These are phyloP conservation scores for Potamilus streckersoni DNA, from an alignment of 1,140 invertebrate genomes.

Conservation along the genomic window DNA sequence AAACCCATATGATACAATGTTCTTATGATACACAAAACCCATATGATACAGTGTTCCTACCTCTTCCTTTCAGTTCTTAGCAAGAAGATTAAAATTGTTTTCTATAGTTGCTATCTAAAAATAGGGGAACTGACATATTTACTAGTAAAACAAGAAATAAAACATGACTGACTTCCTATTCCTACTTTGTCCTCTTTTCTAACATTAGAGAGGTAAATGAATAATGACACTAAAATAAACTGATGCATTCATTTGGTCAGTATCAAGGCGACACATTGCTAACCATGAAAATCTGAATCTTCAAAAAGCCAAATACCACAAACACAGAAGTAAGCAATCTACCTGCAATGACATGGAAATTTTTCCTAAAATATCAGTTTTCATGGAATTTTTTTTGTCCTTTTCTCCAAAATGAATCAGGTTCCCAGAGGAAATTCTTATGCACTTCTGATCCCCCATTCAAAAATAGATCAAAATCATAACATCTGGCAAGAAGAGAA, in stretches of 20 bases:
- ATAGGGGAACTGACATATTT: too few species aligned
- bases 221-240: conserved; percentile 68
- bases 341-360: conserved; percentile 45
- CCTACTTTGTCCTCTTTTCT: conserved; percentile 58
- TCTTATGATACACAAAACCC: too few species aligned
- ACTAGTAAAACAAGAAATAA: too few species aligned
- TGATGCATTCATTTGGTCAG: conserved; percentile 70
- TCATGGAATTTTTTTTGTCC: conserved; percentile 51
- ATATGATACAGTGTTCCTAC: too few species aligned
- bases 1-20: too few species aligned
- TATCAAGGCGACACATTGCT: conserved; percentile 71
- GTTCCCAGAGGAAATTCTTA: conserved; percentile 68
- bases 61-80: too few species aligned
- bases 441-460: conserved; percentile 64
- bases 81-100: too few species aligned
- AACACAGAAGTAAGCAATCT: conserved; percentile 68
- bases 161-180: too few species aligned
- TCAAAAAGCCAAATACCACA: conserved; percentile 70
- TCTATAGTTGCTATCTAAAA: too few species aligned
- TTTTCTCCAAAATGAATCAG: conserved; percentile 66
- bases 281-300: conserved; percentile 67
- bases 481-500: conserved; percentile 70
- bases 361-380: too few species aligned
- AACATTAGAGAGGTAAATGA: conserved; percentile 69
- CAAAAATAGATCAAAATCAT: conserved; percentile 70